These are phyloP conservation scores for Brachirus orientalis DNA, from an alignment of 2,113 vertebrate genomes.

Conservation along the genomic window DNA sequence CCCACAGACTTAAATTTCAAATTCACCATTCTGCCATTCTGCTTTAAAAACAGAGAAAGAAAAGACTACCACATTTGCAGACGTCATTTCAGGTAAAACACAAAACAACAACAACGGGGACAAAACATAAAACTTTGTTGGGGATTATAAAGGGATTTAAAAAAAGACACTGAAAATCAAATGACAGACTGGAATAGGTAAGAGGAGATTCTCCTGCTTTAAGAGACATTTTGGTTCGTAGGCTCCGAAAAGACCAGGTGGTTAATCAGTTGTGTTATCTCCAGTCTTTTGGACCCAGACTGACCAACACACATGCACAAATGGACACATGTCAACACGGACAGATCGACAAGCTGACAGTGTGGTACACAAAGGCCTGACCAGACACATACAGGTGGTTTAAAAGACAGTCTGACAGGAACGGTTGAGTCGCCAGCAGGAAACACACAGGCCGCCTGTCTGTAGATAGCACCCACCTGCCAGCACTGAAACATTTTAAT, in stretches of 20 bases:
- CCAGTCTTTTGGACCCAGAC: constrained; percentile 43
- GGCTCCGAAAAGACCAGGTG: constrained; percentile 69
- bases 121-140: not conserved
- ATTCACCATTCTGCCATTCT: too few species aligned
- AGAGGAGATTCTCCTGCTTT: constrained; percentile 21
- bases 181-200: constrained; percentile 4
- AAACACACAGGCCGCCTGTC: constrained; percentile 41
- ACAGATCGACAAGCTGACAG: constrained; percentile 37
- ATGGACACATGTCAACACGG: constrained; percentile 44
- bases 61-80: not conserved
- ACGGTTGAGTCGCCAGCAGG: constrained; percentile 15
- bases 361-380: constrained; percentile 14
- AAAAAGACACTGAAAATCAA: too few species aligned
- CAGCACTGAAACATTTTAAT: constrained; percentile 71
- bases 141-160: not conserved
- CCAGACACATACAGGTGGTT: constrained; percentile 19
- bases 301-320: constrained; percentile 32
- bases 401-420: constrained; percentile 30
- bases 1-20: too few species aligned
- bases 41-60: too few species aligned
- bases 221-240: constrained; percentile 50
- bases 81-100: too few species aligned
- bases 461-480: constrained; percentile 64
- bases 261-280: constrained; percentile 69
- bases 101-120: too few species aligned